Percentiles rank a stretch among this genome's conserved stretches.
phyloP scores from a whole-genome alignment of 2,113 vertebrate species.

The Piaya cayana region DNA sequence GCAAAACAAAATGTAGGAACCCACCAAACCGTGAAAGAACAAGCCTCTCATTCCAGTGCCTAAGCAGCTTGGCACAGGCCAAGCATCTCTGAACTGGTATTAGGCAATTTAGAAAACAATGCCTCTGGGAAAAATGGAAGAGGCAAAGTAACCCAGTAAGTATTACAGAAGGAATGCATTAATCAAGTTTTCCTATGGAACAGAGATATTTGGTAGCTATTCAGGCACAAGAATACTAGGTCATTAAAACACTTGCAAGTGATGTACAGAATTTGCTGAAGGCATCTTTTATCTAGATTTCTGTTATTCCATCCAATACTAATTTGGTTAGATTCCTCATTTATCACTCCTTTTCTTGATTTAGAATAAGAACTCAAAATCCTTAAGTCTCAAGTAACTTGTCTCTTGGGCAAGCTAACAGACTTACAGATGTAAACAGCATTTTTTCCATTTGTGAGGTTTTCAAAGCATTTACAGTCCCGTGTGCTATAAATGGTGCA shows the following conservation, averaged over 20 bases:
- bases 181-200: neutral
- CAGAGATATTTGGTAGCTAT: neutral
- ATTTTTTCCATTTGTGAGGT: neutral
- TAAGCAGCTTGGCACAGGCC: neutral
- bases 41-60: neutral
- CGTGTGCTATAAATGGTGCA: neutral
- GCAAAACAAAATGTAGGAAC: neutral
- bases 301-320: neutral
- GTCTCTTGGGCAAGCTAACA: neutral
- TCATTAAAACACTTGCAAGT: neutral
- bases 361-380: neutral
- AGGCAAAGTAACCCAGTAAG: neutral
- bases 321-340: neutral
- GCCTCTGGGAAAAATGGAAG: neutral
- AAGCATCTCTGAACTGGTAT: neutral
- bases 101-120: neutral
- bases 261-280: neutral
- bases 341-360: neutral
- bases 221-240: neutral
- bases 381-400: neutral
- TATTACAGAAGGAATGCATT: neutral
- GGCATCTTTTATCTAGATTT: neutral
- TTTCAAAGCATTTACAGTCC: neutral
- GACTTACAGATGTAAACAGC: neutral
- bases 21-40: neutral